Conservation (phyloP, 1,140 invertebrate genomes). For the Lordiphosa clarofinis region DNA sequence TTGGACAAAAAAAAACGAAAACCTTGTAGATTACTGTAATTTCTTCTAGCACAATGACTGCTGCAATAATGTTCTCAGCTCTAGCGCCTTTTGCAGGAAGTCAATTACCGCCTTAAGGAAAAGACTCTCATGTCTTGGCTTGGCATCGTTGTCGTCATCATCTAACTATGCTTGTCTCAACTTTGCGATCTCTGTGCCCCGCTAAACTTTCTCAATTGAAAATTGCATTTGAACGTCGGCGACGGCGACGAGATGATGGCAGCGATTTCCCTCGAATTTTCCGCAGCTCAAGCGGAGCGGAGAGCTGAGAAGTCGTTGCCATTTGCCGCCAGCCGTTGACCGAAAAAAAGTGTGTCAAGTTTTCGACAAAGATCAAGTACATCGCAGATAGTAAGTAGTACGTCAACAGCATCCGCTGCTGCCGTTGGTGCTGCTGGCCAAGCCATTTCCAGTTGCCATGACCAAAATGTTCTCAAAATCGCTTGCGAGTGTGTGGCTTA, state of each 20-base stretch:
- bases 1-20: too few species aligned
- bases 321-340: conserved; percentile 50
- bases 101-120: conserved; percentile 44
- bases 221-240: conserved; percentile 55
- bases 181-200: conserved; percentile 40
- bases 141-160: conserved; percentile 2
- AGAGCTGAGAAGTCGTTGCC: conserved; percentile 47
- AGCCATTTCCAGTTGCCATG: conserved; percentile 60
- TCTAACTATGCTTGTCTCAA: conserved; percentile 39
- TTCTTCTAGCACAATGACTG: too few species aligned
- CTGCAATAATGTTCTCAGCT: conserved; percentile 30
- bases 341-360: conserved; percentile 72
- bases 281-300: conserved; percentile 36
- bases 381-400: conserved; percentile 58
- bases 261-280: conserved; percentile 68
- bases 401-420: conserved; percentile 38
- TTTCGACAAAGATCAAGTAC: conserved; percentile 72
- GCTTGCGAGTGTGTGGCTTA: conserved; percentile 34
- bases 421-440: conserved; percentile 17
- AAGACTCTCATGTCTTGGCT: conserved; percentile 17
- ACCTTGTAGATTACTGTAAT: neutral
- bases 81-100: conserved; percentile 29
- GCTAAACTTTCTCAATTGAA: conserved; percentile 68
- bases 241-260: conserved; percentile 11
- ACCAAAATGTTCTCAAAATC: conserved; percentile 70